Percentiles rank a stretch among this genome's conserved stretches.
Conservation (phyloP, 1,140 invertebrate species). For the Amyelois transitella region DNA sequence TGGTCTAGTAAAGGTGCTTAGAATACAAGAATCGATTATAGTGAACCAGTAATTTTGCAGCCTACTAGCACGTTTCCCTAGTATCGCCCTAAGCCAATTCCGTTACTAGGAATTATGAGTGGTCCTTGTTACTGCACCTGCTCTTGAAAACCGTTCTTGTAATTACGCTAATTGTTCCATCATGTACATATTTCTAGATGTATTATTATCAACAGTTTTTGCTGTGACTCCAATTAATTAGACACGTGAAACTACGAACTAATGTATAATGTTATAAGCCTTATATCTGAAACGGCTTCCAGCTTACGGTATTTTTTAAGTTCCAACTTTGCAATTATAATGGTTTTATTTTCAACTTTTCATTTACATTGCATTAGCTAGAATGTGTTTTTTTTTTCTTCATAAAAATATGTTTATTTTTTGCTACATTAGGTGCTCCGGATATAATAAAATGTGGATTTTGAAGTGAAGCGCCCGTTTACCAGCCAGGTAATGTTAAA, state of each 20-base stretch:
- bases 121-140: slow-evolving; percentile 57
- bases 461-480: too few species aligned
- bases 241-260: slow-evolving; percentile 1
- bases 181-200: slow-evolving; percentile 10
- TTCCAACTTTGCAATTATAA: background rate
- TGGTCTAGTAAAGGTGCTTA: slow-evolving; percentile 54
- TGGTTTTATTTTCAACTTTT: background rate
- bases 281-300: background rate
- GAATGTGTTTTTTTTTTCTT: background rate
- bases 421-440: background rate
- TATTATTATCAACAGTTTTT: slow-evolving; percentile 11
- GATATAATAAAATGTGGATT: too few species aligned
- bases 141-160: slow-evolving; percentile 57
- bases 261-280: background rate
- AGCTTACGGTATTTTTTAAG: background rate
- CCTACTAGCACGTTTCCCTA: slow-evolving; percentile 61
- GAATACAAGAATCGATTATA: slow-evolving; percentile 62
- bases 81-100: slow-evolving; percentile 59
- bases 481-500: too few species aligned
- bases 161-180: slow-evolving; percentile 61
- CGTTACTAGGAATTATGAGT: slow-evolving; percentile 69
- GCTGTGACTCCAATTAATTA: slow-evolving; percentile 6
- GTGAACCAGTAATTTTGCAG: slow-evolving; percentile 60
- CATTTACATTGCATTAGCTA: background rate
- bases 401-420: background rate